Evolutionary conservation across 2,888 invertebrate species (phyloP), one percentile per base, ranked within the genome.

Genomic region (Steromphala cineraria): DNA sequence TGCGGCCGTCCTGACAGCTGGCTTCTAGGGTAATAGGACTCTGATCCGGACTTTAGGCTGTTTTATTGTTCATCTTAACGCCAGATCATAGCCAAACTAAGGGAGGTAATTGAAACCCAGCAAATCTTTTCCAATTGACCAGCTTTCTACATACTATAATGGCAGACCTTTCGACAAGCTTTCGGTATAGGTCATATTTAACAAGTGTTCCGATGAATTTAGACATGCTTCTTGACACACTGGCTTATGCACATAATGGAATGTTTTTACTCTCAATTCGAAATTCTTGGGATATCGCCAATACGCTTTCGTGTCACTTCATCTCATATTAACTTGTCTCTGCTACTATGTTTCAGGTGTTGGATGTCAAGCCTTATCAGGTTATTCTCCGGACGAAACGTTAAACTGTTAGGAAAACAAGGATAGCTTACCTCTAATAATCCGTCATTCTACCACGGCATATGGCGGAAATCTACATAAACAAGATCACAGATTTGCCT

Each of bases 41-140:
- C 62, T 62, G 24, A 62, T 62, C 62, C 62, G 62, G 62, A 62
- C 62, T 62, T 62, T 24, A 62, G 62, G 62, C 28, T 62, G 62
- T 62, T 28, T 62, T 28, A 62, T 62, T 62, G 62, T 62, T 62
- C 62, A 13, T 17, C 28, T 62, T 62, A 62, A 24, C 62, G 62
- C 28, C 28, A 62, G 62, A 62, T 62, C 62, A 62, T 62, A 62
- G 28, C 62, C 28, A 62, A 28, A 62, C 62, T 62, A 24, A 62
- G 62, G 24, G 62, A 62, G 62, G 62, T 62, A 62, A 62, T 62
- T 62, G 62, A 62, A 62, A 62, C 62, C 62, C 3, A 62, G 21
- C 62, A 62, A 62, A 62, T 62, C 62, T 28, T 62, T 62, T 62
- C 62, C 62, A 62, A 62, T 28, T 62, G 62, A 62, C 62, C 62